Evolutionary conservation across 2,113 vertebrate genomes (phyloP), one percentile per base, ranked within the genome.

Genomic region (Lepisosteus osseus): DNA sequence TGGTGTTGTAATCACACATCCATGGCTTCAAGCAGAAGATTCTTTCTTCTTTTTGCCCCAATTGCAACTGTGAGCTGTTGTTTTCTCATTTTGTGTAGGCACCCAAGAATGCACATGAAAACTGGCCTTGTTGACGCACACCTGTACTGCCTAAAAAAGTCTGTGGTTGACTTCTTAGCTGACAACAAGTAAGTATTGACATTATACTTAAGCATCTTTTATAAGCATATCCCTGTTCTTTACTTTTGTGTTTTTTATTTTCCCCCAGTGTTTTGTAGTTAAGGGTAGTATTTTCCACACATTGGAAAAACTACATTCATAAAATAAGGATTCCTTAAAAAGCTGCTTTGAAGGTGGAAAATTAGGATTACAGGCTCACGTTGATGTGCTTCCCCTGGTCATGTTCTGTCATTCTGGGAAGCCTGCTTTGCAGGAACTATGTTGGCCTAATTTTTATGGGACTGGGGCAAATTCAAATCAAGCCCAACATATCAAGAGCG

Each of bases 141-240:
- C 81, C 96, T 99, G 70, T 99, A 99, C 87, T 99, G 97, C 80
- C 85, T 99, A 86, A 98, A 96, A 88, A 99, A 95, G 88, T 95
- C 93, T 0, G 94, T 99, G 68, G 88, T 99, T 72, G 96, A 99
- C 81, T 99, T 98, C 80, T 90, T 99, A 47, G 86, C 89, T 61
- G 93, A 95, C 79, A 97, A 98, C 89, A 94, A 92, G 97, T 98
- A 90, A 91, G 93, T 85, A 72, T 61, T 51, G 9, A 9, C 5
- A 51, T 51, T 5, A 51, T 51, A 29, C 47, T 51, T 51, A 9
- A 29, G 47, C 47, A 51, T 3, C 47, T 5, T 51, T 12, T 55
- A 64, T 44, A 29, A 44, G 29, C 7, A 15, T 29, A 11, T 41
- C 65, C 54, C n/a, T 72, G 40, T 47, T 51, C 5, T 9, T 51